These are phyloP conservation scores for Urophycis tenuis DNA, from an alignment of 2,797 vertebrate genomes.

Conservation along the genomic window DNA sequence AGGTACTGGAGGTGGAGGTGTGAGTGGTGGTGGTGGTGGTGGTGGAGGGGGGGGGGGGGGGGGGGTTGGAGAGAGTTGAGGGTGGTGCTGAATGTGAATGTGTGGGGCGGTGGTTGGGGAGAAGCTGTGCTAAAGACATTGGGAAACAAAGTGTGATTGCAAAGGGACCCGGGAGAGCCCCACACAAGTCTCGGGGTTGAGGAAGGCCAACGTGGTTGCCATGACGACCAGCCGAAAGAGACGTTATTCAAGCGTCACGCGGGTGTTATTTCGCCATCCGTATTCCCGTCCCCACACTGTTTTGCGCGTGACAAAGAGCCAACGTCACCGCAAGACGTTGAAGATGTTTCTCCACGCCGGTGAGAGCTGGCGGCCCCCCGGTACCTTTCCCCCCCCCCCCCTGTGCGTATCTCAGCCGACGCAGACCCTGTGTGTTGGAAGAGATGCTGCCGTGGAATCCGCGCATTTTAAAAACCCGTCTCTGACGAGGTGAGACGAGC, in stretches of 20 bases:
- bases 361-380: too few relatives aligned
- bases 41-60: too few relatives aligned
- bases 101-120: background rate
- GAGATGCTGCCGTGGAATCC: background rate
- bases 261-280: background rate
- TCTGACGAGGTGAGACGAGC: background rate
- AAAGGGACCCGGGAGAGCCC: background rate
- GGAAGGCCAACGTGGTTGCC: background rate
- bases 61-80: too few relatives aligned
- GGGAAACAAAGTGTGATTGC: background rate
- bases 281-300: background rate
- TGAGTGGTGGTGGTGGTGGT: background rate
- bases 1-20: too few relatives aligned
- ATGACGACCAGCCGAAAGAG: background rate
- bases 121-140: background rate
- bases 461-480: too few relatives aligned
- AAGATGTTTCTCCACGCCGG: background rate
- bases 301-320: background rate
- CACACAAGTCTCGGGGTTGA: background rate
- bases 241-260: background rate
- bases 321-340: background rate
- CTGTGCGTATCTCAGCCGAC: too few relatives aligned
- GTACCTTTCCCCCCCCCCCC: too few relatives aligned
- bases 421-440: too few relatives aligned
- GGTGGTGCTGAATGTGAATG: background rate